Evolutionary conservation across 2,113 vertebrate genomes (phyloP).

Genomic region (Syrmaticus mikado): DNA sequence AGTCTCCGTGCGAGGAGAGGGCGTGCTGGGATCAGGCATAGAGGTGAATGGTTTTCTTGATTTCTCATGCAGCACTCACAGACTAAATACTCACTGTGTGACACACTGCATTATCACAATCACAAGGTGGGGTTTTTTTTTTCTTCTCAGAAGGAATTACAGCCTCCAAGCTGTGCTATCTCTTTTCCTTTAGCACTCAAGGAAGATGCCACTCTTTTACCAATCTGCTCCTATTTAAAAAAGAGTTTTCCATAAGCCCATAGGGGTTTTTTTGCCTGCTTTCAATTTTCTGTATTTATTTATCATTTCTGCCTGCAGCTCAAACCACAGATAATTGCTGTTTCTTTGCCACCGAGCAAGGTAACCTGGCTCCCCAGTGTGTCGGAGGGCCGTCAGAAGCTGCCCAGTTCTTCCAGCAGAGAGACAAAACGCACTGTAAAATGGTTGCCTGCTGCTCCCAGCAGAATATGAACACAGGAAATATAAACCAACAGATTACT

Average conservation of each 20-base stretch:
- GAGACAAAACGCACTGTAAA: not conserved
- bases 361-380: not conserved
- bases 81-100: not conserved
- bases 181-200: not conserved
- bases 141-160: not conserved
- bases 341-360: conserved; percentile 8
- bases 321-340: not conserved
- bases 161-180: not conserved
- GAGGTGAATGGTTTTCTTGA: not conserved
- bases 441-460: not conserved
- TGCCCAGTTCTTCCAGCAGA: not conserved
- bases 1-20: not conserved
- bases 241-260: not conserved
- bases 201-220: not conserved
- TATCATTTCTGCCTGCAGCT: conserved; percentile 23
- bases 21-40: not conserved
- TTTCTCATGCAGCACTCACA: not conserved
- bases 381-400: not conserved
- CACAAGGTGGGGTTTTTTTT: fast-evolving
- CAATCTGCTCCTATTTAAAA: not conserved
- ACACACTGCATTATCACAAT: not conserved
- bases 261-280: not conserved
- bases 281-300: conserved; percentile 15
- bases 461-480: not conserved
- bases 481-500: not conserved